phyloP scores from a whole-genome alignment of 2,113 vertebrate genomes.

The Prochilodus magdalenae region DNA sequence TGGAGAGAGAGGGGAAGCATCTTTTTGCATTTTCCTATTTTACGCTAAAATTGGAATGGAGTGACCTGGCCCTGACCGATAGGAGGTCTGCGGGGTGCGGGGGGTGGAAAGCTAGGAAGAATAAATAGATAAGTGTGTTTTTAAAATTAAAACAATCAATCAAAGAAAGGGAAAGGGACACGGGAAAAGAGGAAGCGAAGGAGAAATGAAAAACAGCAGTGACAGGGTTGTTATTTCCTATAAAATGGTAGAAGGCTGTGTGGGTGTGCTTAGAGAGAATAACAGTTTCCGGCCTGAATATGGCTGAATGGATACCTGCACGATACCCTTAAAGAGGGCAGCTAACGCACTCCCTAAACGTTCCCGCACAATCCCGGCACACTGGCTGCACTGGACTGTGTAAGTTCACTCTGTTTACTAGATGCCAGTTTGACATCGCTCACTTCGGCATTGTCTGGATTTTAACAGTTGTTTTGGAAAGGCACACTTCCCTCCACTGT shows the following conservation, averaged over 20 bases:
- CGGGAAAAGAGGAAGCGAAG: slow-evolving; percentile 9
- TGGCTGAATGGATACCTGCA: slow-evolving; percentile 1
- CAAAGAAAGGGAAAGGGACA: slow-evolving; percentile 57
- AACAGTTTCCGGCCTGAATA: slow-evolving; percentile 6
- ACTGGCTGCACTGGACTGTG: neutral
- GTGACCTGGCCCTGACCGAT: slow-evolving; percentile 62
- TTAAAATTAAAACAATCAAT: slow-evolving; percentile 76
- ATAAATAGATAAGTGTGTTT: slow-evolving; percentile 67
- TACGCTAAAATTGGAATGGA: slow-evolving; percentile 66
- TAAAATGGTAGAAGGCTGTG: slow-evolving; percentile 15
- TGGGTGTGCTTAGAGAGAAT: slow-evolving; percentile 11
- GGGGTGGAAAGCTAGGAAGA: slow-evolving; percentile 57
- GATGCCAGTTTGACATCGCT: slow-evolving; percentile 5
- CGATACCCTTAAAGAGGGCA: neutral
- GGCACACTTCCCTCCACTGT: slow-evolving; percentile 10
- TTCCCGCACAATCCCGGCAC: slow-evolving; percentile 8
- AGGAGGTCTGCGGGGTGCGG: slow-evolving; percentile 59
- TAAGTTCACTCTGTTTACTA: slow-evolving; percentile 6
- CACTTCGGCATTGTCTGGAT: neutral
- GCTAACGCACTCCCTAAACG: neutral
- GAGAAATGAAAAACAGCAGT: slow-evolving; percentile 33
- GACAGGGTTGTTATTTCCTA: slow-evolving; percentile 62
- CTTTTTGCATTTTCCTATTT: slow-evolving; percentile 48
- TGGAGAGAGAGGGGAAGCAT: slow-evolving; percentile 17
- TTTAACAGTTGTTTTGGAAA: slow-evolving; percentile 5